Conservation (phyloP, 2,888 invertebrate genomes). For the Callyntrura sp. region DNA sequence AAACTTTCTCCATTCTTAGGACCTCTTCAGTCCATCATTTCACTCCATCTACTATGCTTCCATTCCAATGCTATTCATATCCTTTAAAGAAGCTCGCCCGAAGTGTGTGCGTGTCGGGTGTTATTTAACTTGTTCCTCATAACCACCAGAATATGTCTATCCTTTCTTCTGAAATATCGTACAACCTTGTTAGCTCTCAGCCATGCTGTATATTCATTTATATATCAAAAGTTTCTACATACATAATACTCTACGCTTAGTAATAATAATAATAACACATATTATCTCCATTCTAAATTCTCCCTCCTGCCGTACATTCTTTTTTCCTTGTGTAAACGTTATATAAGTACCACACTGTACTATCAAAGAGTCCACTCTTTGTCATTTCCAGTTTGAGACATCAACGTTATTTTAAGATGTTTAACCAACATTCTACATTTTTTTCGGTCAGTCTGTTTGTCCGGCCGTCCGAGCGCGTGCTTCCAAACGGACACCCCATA, state of each 20-base stretch:
- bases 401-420: conserved; percentile 63
- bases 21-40: conserved; percentile 84
- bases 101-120: conserved; percentile 16
- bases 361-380: conserved; percentile 75
- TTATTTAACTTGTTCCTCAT: conserved; percentile 55
- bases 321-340: conserved; percentile 71
- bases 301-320: conserved; percentile 52
- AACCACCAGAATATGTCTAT: background rate
- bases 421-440: conserved; percentile 20
- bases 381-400: conserved; percentile 45
- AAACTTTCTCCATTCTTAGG: conserved; percentile 84
- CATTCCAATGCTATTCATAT: conserved; percentile 58
- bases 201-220: background rate
- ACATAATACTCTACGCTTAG: conserved; percentile 4
- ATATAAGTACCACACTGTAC: conserved; percentile 71
- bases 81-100: conserved; percentile 39
- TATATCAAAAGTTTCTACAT: conserved; percentile 11
- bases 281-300: conserved; percentile 40
- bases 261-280: conserved; percentile 33
- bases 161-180: background rate
- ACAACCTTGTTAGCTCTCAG: background rate
- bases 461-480: background rate
- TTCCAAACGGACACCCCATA: background rate
- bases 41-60: conserved; percentile 81
- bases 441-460: too few species aligned